phyloP scores from a whole-genome alignment of 2,797 vertebrate genomes.

The Parambassis ranga region DNA sequence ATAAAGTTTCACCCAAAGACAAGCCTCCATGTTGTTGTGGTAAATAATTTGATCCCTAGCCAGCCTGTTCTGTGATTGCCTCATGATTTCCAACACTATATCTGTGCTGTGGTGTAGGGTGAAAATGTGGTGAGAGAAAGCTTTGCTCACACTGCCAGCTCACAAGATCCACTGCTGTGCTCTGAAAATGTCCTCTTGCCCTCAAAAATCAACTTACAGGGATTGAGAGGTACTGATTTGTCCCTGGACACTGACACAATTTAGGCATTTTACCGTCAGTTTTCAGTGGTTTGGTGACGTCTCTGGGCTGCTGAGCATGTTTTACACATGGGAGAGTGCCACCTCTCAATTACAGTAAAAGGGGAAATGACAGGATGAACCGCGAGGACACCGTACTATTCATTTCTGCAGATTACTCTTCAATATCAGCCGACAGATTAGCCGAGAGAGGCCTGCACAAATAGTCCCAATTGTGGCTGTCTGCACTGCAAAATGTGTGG shows the following conservation, averaged over 20 bases:
- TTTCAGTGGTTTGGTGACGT: not conserved
- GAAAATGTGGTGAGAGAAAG: no score
- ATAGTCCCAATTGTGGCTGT: slow-evolving; percentile 64
- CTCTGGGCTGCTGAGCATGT: slow-evolving; percentile 4
- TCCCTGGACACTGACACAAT: slow-evolving; percentile 10
- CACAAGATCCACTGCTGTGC: not conserved
- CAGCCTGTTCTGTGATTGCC: no score
- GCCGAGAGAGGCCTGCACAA: slow-evolving; percentile 40
- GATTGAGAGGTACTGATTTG: not conserved
- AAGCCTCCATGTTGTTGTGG: no score
- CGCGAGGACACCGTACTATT: slow-evolving; percentile 36
- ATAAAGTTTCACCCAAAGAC: no score
- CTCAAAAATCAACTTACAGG: not conserved
- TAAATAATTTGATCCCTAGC: no score
- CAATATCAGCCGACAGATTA: slow-evolving; percentile 54
- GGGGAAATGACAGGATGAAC: slow-evolving; percentile 48
- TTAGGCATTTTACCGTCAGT: not conserved
- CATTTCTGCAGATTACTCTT: slow-evolving; percentile 58
- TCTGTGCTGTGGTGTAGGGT: no score
- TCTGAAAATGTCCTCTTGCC: not conserved
- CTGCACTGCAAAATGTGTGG: slow-evolving; percentile 53
- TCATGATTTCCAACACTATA: no score
- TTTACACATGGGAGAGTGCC: slow-evolving; percentile 27
- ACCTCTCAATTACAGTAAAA: slow-evolving; percentile 53
- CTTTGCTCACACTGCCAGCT: not conserved